Conservation (phyloP, 2,888 invertebrate genomes). For the Parnassius glacialis region DNA sequence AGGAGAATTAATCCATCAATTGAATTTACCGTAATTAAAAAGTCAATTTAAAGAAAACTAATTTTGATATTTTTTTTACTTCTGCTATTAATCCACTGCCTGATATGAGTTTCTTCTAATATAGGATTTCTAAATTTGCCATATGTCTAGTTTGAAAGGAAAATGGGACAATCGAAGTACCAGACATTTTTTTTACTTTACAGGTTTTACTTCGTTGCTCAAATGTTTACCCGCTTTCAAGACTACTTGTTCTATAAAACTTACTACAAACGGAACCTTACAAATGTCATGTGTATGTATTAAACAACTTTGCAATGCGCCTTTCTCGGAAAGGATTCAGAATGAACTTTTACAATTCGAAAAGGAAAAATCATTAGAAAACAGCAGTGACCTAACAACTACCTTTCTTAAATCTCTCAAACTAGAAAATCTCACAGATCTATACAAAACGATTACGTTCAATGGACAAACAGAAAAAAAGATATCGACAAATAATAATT, state of each 20-base stretch:
- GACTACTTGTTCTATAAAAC: constrained; percentile 50
- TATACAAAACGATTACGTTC: constrained; percentile 49
- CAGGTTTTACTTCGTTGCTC: constrained; percentile 51
- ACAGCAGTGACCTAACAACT: constrained; percentile 44
- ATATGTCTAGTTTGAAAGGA: too few species aligned
- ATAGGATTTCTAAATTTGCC: too few species aligned
- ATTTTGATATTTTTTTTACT: too few species aligned
- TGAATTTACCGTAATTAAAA: too few species aligned
- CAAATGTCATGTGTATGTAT: constrained; percentile 59
- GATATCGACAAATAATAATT: constrained; percentile 26
- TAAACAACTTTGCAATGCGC: constrained; percentile 59
- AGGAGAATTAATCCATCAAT: too few species aligned
- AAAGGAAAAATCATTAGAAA: constrained; percentile 34
- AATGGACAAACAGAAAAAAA: constrained; percentile 33
- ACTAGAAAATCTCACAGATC: constrained; percentile 48
- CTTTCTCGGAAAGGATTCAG: constrained; percentile 49
- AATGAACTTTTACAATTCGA: constrained; percentile 56
- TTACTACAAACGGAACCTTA: constrained; percentile 43
- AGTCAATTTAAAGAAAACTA: too few species aligned
- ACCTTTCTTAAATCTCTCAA: constrained; percentile 50
- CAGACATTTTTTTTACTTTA: not conserved
- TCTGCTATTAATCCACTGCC: too few species aligned
- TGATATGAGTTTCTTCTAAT: too few species aligned
- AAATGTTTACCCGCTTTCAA: constrained; percentile 47
- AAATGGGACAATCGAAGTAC: not conserved